These are phyloP conservation scores for Myanophis thanlyinensis DNA, from an alignment of 2,113 vertebrate genomes.

Conservation along the genomic window DNA sequence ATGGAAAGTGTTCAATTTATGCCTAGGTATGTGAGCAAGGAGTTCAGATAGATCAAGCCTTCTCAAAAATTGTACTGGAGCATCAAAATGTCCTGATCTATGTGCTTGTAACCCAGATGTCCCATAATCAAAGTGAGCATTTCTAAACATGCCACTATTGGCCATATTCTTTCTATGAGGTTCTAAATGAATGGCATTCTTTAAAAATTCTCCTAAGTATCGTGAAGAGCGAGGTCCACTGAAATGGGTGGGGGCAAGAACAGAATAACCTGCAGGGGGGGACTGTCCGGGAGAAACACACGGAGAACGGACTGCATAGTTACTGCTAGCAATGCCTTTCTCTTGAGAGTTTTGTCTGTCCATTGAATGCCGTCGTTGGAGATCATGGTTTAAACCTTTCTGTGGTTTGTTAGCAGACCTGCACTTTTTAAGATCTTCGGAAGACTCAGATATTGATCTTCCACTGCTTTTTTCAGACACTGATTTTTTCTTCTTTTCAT, in stretches of 20 bases:
- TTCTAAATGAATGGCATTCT: slow-evolving; percentile 92
- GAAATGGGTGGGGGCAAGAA: slow-evolving; percentile 82
- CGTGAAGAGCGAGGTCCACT: slow-evolving; percentile 83
- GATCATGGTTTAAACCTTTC: slow-evolving; percentile 83
- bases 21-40: slow-evolving; percentile 90
- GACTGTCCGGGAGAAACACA: slow-evolving; percentile 91
- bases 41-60: slow-evolving; percentile 96
- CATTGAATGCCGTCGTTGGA: slow-evolving; percentile 85
- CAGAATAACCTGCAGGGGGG: slow-evolving; percentile 86
- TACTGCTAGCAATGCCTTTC: slow-evolving; percentile 63
- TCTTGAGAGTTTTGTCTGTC: slow-evolving; percentile 94
- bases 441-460: slow-evolving; percentile 72
- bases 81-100: slow-evolving; percentile 76
- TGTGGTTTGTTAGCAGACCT: slow-evolving; percentile 79
- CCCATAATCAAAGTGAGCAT: slow-evolving; percentile 80
- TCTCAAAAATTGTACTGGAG: slow-evolving; percentile 91
- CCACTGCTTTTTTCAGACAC: slow-evolving; percentile 78
- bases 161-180: slow-evolving; percentile 86
- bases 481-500: slow-evolving; percentile 93
- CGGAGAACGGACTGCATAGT: slow-evolving; percentile 77
- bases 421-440: slow-evolving; percentile 87
- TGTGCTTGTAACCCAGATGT: slow-evolving; percentile 77
- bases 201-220: slow-evolving; percentile 93
- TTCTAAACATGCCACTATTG: slow-evolving; percentile 70
- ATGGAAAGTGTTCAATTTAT: slow-evolving; percentile 98